phyloP scores from a whole-genome alignment of 2,797 vertebrate genomes.

The Heterohyrax brucei region DNA sequence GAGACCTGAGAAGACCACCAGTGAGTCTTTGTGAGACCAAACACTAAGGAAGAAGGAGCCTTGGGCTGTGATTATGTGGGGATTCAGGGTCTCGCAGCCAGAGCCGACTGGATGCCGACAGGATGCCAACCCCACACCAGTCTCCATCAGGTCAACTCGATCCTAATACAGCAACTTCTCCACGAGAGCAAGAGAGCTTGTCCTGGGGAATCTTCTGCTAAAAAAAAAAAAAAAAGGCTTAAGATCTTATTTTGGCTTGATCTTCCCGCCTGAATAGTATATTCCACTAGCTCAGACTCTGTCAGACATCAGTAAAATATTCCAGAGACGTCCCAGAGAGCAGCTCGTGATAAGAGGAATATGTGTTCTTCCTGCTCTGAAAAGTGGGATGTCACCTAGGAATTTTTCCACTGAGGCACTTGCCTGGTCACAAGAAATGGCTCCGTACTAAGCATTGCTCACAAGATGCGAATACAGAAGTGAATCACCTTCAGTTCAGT shows the following conservation, averaged over 20 bases:
- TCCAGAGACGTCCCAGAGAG: neutral
- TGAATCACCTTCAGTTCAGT: neutral
- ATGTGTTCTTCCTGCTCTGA: neutral
- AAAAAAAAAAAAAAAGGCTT: too few relatives aligned
- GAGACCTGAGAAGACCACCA: neutral
- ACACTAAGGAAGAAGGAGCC: neutral
- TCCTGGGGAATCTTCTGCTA: neutral
- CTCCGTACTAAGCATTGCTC: neutral
- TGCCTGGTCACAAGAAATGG: neutral
- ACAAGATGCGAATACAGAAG: neutral
- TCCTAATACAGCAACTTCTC: too few relatives aligned
- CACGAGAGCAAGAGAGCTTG: too few relatives aligned
- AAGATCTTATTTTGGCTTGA: neutral
- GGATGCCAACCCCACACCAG: too few relatives aligned
- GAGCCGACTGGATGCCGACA: too few relatives aligned
- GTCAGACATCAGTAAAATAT: neutral
- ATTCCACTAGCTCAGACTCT: neutral
- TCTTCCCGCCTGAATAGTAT: too few relatives aligned
- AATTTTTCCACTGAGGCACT: neutral
- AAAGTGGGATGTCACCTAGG: neutral
- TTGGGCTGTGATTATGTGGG: rapidly evolving
- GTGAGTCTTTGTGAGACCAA: neutral
- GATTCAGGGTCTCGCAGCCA: neutral
- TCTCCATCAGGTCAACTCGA: too few relatives aligned
- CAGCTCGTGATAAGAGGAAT: neutral